phyloP scores from a whole-genome alignment of 1,140 invertebrate genomes.

The Drosophila teissieri region DNA sequence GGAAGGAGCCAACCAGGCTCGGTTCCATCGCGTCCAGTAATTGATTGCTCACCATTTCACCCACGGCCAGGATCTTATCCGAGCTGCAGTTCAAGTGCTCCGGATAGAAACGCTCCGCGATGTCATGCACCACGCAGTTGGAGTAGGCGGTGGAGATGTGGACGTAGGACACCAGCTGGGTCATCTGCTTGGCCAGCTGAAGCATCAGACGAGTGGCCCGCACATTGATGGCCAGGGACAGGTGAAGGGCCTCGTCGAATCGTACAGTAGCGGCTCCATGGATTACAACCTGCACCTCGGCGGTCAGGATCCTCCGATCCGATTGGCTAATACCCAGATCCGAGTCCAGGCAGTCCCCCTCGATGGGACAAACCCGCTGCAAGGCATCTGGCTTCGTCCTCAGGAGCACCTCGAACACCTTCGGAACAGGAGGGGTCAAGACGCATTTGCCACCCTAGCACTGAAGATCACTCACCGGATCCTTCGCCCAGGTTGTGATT shows the following conservation, averaged over 20 bases:
- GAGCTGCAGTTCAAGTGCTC: conserved; percentile 86
- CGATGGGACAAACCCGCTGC: conserved; percentile 80
- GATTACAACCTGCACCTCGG: conserved; percentile 89
- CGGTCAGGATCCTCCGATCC: conserved; percentile 81
- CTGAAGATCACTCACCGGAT: conserved; percentile 44
- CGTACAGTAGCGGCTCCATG: conserved; percentile 93
- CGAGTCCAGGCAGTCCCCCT: conserved; percentile 86
- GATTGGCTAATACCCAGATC: conserved; percentile 88
- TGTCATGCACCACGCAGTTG: conserved; percentile 87
- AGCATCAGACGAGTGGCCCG: conserved; percentile 86
- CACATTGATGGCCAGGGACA: conserved; percentile 87
- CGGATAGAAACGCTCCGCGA: conserved; percentile 90
- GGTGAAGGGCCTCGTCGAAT: conserved; percentile 92
- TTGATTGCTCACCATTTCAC: conserved; percentile 85
- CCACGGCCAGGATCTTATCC: conserved; percentile 87
- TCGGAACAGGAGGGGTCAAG: background rate
- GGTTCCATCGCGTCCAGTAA: conserved; percentile 88
- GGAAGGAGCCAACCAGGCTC: conserved; percentile 88
- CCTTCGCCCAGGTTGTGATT: conserved; percentile 88
- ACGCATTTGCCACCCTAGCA: background rate
- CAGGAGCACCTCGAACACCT: conserved; percentile 42
- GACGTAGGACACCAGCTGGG: conserved; percentile 87
- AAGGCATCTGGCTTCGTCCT: conserved; percentile 12
- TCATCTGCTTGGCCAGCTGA: conserved; percentile 87
- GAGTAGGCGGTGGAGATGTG: conserved; percentile 91